Conservation (phyloP, 2,888 invertebrate species). For the Noctua janthina region DNA sequence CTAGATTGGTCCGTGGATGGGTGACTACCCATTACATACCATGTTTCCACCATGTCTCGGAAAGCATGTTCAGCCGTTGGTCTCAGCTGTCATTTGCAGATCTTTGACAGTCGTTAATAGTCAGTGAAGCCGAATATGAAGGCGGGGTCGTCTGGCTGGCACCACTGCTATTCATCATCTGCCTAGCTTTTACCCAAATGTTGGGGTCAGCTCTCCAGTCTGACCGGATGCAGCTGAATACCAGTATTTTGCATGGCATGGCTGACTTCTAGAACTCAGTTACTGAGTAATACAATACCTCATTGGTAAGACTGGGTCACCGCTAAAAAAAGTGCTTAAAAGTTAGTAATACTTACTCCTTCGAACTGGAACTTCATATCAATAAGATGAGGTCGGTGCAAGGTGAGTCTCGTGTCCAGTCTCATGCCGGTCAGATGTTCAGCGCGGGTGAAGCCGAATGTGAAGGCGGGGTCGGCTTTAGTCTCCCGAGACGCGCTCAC, state of each 20-base stretch:
- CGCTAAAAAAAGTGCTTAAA: background rate
- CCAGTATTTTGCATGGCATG: background rate
- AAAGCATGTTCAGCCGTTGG: too few species aligned
- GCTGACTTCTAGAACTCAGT: background rate
- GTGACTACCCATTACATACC: too few species aligned
- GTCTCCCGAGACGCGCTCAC: constrained; percentile 92
- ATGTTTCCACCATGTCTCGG: too few species aligned
- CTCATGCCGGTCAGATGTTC: constrained; percentile 91
- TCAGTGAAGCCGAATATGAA: too few species aligned
- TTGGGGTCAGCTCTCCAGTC: background rate
- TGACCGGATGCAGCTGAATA: background rate
- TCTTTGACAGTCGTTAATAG: too few species aligned
- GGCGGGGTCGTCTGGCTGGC: too few species aligned
- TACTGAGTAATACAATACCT: background rate
- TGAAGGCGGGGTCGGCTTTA: constrained; percentile 91
- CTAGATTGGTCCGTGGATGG: too few species aligned
- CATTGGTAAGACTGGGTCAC: background rate
- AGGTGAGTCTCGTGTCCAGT: constrained; percentile 91
- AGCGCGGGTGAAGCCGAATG: constrained; percentile 91
- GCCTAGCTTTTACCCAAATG: too few species aligned
- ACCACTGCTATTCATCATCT: too few species aligned
- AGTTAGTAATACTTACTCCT: constrained; percentile 75
- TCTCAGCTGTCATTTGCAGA: too few species aligned
- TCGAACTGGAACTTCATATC: constrained; percentile 92
- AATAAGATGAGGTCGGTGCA: constrained; percentile 91